Conservation (phyloP, 2,888 invertebrate genomes). For the Leucophenga montana region DNA sequence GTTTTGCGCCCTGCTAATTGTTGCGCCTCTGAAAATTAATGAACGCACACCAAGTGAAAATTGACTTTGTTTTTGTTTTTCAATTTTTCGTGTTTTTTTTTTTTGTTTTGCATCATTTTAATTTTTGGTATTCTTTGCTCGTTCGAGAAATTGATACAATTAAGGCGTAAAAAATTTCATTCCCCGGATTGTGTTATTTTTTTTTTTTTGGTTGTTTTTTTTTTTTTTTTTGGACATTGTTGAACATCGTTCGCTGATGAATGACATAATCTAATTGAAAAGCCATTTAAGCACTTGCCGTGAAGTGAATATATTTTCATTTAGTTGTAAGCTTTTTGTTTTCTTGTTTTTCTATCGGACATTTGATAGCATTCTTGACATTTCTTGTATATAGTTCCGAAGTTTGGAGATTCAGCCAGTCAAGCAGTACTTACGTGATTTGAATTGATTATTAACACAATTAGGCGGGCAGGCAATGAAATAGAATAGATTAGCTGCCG, state of each 20-base stretch:
- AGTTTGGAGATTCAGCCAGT: background rate
- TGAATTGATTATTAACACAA: slow-evolving; percentile 64
- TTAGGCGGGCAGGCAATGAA: slow-evolving; percentile 42
- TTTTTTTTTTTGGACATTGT: slow-evolving; percentile 11
- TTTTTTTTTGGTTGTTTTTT: background rate
- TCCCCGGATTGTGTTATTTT: background rate
- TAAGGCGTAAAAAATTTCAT: slow-evolving; percentile 31
- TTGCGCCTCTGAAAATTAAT: slow-evolving; percentile 66
- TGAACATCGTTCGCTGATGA: slow-evolving; percentile 32
- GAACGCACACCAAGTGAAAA: slow-evolving; percentile 57
- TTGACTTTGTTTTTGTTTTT: slow-evolving; percentile 39
- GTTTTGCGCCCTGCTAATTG: slow-evolving; percentile 55
- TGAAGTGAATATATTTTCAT: slow-evolving; percentile 58
- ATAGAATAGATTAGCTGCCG: background rate
- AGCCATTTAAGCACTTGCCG: slow-evolving; percentile 59
- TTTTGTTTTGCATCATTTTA: slow-evolving; percentile 19
- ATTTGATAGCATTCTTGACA: background rate
- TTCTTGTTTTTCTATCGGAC: too few relatives aligned
- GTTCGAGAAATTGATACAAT: slow-evolving; percentile 58
- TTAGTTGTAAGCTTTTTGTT: slow-evolving; percentile 9
- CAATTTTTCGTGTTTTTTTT: slow-evolving; percentile 41
- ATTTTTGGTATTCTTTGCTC: slow-evolving; percentile 20
- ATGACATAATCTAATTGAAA: slow-evolving; percentile 67
- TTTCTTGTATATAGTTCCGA: too few relatives aligned
- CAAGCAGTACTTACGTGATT: slow-evolving; percentile 52